These are phyloP conservation scores for Elaeidobius kamerunicus DNA, from an alignment of 2,888 invertebrate genomes.

Conservation along the genomic window DNA sequence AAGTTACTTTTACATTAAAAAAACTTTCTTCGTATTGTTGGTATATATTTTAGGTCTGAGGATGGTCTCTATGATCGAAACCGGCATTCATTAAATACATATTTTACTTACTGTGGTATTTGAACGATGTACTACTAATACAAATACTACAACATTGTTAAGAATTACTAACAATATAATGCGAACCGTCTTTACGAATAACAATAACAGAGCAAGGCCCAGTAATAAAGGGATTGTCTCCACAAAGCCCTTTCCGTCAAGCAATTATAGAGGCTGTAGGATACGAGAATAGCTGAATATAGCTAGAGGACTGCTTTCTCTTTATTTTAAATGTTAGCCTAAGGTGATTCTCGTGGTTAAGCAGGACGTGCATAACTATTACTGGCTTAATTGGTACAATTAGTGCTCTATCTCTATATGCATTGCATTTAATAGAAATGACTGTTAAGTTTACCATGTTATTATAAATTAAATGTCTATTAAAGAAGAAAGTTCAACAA, in stretches of 20 bases:
- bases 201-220: conserved; percentile 12
- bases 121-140: too few relatives aligned
- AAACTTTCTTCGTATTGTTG: too few relatives aligned
- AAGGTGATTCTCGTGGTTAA: conserved; percentile 20
- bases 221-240: conserved; percentile 23
- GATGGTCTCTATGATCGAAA: too few relatives aligned
- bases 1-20: too few relatives aligned
- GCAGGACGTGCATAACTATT: conserved; percentile 8
- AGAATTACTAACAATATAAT: not conserved
- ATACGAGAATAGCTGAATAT: conserved; percentile 24
- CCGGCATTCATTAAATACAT: too few relatives aligned
- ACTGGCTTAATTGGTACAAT: conserved; percentile 13
- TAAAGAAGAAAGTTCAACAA: too few relatives aligned
- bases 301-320: conserved; percentile 26
- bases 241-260: conserved; percentile 21
- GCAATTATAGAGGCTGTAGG: conserved; percentile 22
- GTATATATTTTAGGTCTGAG: too few relatives aligned
- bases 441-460: too few relatives aligned
- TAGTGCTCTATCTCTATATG: too few relatives aligned
- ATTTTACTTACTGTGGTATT: too few relatives aligned
- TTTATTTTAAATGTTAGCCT: conserved; percentile 16
- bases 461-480: too few relatives aligned
- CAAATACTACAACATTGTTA: conserved; percentile 3
- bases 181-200: not conserved
- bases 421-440: too few relatives aligned